These are phyloP conservation scores for Drosophila dives DNA, from an alignment of 2,888 invertebrate species.

Conservation along the genomic window DNA sequence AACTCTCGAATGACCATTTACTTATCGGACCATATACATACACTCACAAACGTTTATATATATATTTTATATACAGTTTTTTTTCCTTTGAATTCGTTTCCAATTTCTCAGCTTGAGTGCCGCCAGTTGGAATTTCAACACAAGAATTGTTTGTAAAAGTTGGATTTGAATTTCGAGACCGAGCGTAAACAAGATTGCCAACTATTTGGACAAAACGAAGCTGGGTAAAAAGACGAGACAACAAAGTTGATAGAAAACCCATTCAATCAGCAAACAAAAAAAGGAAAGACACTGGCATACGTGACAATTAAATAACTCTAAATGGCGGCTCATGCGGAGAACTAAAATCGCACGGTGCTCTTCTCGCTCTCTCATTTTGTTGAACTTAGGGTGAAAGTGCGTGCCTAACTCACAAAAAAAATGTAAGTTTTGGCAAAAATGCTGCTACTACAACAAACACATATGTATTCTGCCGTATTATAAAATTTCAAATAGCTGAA, in stretches of 20 bases:
- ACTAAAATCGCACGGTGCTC: constrained; percentile 2
- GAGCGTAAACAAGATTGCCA: constrained; percentile 31
- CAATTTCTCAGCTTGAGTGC: constrained; percentile 5
- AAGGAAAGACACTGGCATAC: constrained; percentile 57
- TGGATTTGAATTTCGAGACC: constrained; percentile 19
- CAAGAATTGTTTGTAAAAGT: constrained; percentile 1
- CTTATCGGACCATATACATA: constrained; percentile 2
- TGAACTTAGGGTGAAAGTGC: constrained; percentile 46
- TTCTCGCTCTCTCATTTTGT: background rate
- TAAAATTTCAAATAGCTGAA: constrained; percentile 28
- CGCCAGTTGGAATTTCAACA: constrained; percentile 15
- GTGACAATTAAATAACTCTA: constrained; percentile 55
- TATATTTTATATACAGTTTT: background rate
- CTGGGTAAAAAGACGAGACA: constrained; percentile 31
- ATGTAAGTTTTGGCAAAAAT: background rate
- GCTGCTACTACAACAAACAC: background rate
- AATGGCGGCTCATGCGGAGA: constrained; percentile 55
- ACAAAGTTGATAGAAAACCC: constrained; percentile 24
- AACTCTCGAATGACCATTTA: constrained; percentile 4
- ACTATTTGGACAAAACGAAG: constrained; percentile 13
- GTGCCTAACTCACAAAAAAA: background rate
- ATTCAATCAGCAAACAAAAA: constrained; percentile 36
- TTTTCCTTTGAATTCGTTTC: background rate
- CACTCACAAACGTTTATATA: background rate
- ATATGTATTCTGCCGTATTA: constrained; percentile 15